Evolutionary conservation across 1,140 invertebrate genomes (phyloP), one percentile per base, ranked within the genome.

Genomic region (Drosophila lini): DNA sequence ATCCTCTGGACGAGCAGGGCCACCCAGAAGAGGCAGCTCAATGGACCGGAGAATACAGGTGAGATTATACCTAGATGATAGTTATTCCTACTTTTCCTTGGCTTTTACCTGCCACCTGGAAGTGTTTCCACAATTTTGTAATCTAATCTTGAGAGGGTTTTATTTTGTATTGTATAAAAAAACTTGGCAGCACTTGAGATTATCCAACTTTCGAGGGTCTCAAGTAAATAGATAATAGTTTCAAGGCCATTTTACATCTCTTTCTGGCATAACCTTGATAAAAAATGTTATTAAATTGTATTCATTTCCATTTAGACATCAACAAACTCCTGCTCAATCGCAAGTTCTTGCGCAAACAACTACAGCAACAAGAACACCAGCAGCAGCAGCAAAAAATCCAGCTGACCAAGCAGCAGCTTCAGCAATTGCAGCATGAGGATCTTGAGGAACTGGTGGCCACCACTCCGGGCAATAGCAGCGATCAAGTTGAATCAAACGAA

Each of bases 21-120:
- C 13, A 80, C 78, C 10, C 91, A 92, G 28, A 92, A 92, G 57
- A 69, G 91, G 13, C 90, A 90, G 55, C 47, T 89, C 0, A 92
- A 92, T 59, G 91, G 91, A 47, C 91, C 91, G 9, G 91, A 92
- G 44, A 91, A 85, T n/a, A 92, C 90, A 81, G 88, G 91, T 92
- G 52, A 81, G 77, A 19, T 32, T 7, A 7, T 22, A 13, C 3
- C 1, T 25, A 25, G 13, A 25, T 15, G 25, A 22, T 22, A 16
- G 19, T 13, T 53, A 28, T 34, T 16, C 2, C 11, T 19, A 50
- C 25, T 11, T 32, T 16, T 31, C 3, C 10, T 31, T 34, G 3
- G 5, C 8, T 10, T 7, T 34, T 25, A 9, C 15, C 9, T n/a
- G 11, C 19, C 7, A 6, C 22, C 34, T 25, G 38, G 3, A 56